phyloP scores from a whole-genome alignment of 2,113 vertebrate species.

The Apus apus region DNA sequence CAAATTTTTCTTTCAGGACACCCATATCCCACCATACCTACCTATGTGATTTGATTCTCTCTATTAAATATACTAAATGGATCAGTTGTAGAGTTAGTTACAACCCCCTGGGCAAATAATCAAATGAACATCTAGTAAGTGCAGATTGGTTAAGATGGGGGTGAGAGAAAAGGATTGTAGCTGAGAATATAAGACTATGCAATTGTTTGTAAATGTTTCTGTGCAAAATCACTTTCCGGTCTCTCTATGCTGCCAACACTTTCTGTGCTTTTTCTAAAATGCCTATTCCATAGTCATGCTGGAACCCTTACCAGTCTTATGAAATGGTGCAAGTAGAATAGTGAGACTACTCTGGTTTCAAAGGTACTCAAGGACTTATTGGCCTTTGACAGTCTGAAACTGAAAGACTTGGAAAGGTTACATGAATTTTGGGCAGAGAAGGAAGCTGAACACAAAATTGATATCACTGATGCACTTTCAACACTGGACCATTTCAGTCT shows the following conservation, averaged over 20 bases:
- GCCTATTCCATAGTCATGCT: background rate
- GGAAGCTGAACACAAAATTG: background rate
- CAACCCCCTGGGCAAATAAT: background rate
- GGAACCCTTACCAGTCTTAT: background rate
- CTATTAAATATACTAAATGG: background rate
- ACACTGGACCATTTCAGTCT: fast-evolving
- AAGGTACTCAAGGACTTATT: background rate
- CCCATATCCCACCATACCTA: background rate
- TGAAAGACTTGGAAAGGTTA: background rate
- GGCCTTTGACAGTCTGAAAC: background rate
- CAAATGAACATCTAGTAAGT: background rate
- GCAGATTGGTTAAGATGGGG: background rate
- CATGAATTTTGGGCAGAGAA: background rate
- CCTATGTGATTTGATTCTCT: background rate
- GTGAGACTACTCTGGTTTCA: background rate
- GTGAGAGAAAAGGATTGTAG: background rate
- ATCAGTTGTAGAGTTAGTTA: background rate
- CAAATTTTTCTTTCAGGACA: conserved; percentile 1
- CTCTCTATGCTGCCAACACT: background rate
- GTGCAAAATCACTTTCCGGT: background rate
- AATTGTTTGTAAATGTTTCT: background rate
- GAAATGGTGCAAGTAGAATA: background rate
- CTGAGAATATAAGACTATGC: background rate
- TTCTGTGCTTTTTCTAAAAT: background rate
- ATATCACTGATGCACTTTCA: background rate